Conservation (phyloP, 2,888 invertebrate species). For the Coleophora flavipennella region DNA sequence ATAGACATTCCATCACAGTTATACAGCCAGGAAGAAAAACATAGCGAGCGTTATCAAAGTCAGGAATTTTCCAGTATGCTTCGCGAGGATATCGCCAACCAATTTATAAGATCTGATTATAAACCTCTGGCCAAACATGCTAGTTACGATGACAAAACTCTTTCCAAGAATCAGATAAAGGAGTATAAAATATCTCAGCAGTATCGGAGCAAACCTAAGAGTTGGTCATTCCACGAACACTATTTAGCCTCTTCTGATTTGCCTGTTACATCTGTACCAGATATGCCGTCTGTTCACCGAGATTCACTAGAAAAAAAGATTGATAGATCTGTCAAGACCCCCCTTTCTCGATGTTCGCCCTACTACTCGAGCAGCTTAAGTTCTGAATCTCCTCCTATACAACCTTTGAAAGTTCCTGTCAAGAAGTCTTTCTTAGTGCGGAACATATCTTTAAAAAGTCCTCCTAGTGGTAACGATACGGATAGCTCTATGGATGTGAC, state of each 20-base stretch:
- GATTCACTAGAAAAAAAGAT: conserved; percentile 58
- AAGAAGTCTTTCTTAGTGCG: conserved; percentile 75
- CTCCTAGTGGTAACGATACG: conserved; percentile 82
- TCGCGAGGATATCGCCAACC: conserved; percentile 45
- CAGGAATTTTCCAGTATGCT: conserved; percentile 74
- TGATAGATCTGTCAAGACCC: conserved; percentile 66
- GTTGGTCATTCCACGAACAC: conserved; percentile 77
- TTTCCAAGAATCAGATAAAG: conserved; percentile 76
- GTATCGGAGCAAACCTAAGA: conserved; percentile 72
- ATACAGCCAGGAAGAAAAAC: conserved; percentile 75
- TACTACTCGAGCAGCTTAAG: conserved; percentile 84
- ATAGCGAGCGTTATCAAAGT: conserved; percentile 76
- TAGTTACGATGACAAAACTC: conserved; percentile 76
- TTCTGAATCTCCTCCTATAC: conserved; percentile 81
- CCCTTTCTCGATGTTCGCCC: conserved; percentile 79
- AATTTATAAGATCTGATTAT: conserved; percentile 66
- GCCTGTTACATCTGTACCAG: conserved; percentile 70
- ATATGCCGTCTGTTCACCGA: conserved; percentile 57
- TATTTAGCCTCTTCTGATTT: conserved; percentile 70
- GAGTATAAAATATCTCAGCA: conserved; percentile 74
- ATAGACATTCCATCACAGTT: conserved; percentile 71
- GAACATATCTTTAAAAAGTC: conserved; percentile 77
- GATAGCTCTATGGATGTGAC: conserved; percentile 79
- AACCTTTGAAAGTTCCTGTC: conserved; percentile 75
- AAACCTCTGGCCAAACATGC: conserved; percentile 76